Evolutionary conservation across 2,888 invertebrate species (phyloP).

Genomic region (Apamea monoglypha): DNA sequence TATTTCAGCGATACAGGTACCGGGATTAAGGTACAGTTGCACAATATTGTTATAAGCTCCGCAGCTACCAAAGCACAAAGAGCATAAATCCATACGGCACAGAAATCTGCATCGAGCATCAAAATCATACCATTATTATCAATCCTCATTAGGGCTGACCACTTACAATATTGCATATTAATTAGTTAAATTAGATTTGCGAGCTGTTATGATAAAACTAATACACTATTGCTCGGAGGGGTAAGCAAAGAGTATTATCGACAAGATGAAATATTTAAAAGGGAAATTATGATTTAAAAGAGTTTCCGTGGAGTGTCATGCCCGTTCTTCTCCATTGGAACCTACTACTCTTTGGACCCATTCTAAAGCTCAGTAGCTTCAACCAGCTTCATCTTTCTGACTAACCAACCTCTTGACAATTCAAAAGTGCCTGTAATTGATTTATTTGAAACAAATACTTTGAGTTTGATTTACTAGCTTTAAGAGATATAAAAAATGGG

Average conservation of each 20-base stretch:
- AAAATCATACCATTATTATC: slow-evolving; percentile 34
- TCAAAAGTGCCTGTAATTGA: neutral
- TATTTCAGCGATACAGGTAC: slow-evolving; percentile 9
- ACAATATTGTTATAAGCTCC: slow-evolving; percentile 3
- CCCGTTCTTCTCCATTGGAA: neutral
- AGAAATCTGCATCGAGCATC: slow-evolving; percentile 32
- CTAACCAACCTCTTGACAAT: neutral
- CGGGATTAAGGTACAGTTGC: neutral
- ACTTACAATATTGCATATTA: neutral
- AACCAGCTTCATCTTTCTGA: too few species aligned
- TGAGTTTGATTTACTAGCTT: neutral
- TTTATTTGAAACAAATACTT: neutral
- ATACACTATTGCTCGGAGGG: neutral
- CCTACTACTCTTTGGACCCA: too few species aligned
- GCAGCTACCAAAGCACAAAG: neutral
- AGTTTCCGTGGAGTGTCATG: neutral
- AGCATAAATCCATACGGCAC: slow-evolving; percentile 7
- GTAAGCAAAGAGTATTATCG: neutral
- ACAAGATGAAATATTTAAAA: neutral
- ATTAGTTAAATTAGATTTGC: neutral
- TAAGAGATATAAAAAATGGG: neutral
- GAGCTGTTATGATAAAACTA: too few species aligned
- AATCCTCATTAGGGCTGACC: slow-evolving; percentile 43
- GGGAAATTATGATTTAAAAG: too few species aligned
- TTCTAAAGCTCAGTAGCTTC: too few species aligned